phyloP scores from a whole-genome alignment of 2,797 vertebrate genomes.

The Macropus fuliginosus region DNA sequence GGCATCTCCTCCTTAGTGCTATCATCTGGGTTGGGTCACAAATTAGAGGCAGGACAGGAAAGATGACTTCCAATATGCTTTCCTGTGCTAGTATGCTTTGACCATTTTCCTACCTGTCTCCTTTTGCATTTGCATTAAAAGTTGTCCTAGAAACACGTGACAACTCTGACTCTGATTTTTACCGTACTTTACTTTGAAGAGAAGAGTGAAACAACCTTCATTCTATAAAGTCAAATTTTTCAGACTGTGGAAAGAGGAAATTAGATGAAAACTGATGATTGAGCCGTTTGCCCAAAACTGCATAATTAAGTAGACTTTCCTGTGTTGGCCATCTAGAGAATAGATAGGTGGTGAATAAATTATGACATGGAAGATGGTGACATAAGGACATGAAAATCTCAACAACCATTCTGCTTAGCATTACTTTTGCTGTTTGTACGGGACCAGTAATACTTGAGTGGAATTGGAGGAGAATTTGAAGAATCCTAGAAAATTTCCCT shows the following conservation, averaged over 20 bases:
- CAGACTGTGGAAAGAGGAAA: slow-evolving; percentile 58
- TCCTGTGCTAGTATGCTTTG: not conserved
- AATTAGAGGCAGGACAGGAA: not conserved
- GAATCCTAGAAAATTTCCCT: not conserved
- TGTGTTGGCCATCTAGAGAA: slow-evolving; percentile 79
- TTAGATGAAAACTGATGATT: slow-evolving; percentile 77
- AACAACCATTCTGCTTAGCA: not conserved
- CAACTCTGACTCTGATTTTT: not conserved
- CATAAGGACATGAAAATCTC: not conserved
- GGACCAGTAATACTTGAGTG: not conserved
- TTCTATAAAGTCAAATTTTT: slow-evolving; percentile 55
- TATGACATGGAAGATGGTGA: not conserved
- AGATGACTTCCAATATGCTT: not conserved
- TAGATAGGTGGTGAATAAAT: slow-evolving; percentile 55
- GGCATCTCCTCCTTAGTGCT: not conserved
- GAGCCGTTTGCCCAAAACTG: slow-evolving; percentile 77
- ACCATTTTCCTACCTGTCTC: not conserved
- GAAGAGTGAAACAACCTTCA: not conserved
- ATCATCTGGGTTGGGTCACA: not conserved
- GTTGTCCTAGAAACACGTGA: not conserved
- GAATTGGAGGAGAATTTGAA: not conserved
- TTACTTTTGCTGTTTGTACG: not conserved
- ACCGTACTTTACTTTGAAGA: not conserved
- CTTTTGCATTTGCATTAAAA: not conserved
- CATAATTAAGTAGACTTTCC: slow-evolving; percentile 82